Evolutionary conservation across 2,113 vertebrate species (phyloP), one percentile per base, ranked within the genome.

Genomic region (Trachemys scripta): DNA sequence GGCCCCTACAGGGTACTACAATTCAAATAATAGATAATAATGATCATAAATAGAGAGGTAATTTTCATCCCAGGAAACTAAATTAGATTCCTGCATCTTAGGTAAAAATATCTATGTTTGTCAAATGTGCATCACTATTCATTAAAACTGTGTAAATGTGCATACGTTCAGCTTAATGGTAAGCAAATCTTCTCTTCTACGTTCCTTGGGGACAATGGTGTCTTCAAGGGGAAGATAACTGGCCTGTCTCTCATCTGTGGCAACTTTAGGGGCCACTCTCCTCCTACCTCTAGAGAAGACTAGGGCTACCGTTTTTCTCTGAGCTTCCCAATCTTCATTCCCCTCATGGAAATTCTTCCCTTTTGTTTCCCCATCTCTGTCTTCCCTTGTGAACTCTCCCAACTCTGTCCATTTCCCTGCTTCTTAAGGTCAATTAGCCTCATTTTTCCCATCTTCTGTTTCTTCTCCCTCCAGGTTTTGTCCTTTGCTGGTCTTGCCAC

Each of bases 21-120:
- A 29, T 13, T 27, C 38, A 94, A 96, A 95, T 95, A 97, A 88
- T 87, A 94, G 90, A 94, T 82, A 95, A 93, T 79, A 95, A 57
- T 81, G 42, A 91, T 83, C 86, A 75, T 8, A 42, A 42, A 90
- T 75, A 86, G 92, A 95, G 87, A 90, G n/a, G 87, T 94, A 92
- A 90, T 88, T 87, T 93, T 88, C 81, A 90, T 83, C 85, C 84
- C 19, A 91, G 92, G 49, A n/a, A 95, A 88, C 62, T 84, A 90
- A 78, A 89, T 95, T 88, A 89, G 62, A 50, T 84, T 85, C 49
- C 72, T 82, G 24, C 54, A 94, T 54, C 53, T 53, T 86, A 6
- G 2, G 19, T 88, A 54, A 93, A 90, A 78, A 16, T 50, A 13
- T 79, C 25, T 72, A 12, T 82, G 87, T 80, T 85, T 75, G 16